A percentile compares a stretch with the other conserved stretches of the same genome.
phyloP scores from a whole-genome alignment of 2,113 vertebrate species.

The Nycticebus coucang region DNA sequence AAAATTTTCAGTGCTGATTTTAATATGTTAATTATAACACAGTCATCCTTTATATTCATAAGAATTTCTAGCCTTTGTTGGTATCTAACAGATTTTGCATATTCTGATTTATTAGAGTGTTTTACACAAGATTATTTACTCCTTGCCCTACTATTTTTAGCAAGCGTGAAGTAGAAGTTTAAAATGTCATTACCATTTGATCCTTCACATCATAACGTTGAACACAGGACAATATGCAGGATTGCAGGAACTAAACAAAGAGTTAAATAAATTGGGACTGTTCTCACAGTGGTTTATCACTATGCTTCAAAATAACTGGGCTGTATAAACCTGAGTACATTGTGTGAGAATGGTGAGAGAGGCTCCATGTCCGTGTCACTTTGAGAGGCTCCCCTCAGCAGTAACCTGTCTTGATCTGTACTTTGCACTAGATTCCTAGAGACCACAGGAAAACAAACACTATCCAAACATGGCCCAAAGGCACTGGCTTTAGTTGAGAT shows the following conservation, averaged over 20 bases:
- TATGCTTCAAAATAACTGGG: background rate
- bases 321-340: background rate
- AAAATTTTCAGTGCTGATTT: background rate
- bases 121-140: constrained; percentile 22
- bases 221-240: background rate
- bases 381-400: background rate
- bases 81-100: background rate
- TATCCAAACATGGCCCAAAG: background rate
- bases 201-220: constrained; percentile 23
- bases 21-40: background rate
- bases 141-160: background rate
- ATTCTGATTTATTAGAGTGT: background rate
- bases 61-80: background rate
- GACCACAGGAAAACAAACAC: background rate
- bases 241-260: background rate
- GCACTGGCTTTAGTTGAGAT: background rate
- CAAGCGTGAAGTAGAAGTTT: background rate
- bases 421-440: background rate
- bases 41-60: background rate
- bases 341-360: background rate
- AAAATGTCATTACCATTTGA: constrained; percentile 35
- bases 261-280: background rate
- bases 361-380: background rate
- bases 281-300: background rate
- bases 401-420: background rate